Evolutionary conservation across 2,113 vertebrate species (phyloP), one percentile per base, ranked within the genome.

Genomic region (Propithecus coquereli): DNA sequence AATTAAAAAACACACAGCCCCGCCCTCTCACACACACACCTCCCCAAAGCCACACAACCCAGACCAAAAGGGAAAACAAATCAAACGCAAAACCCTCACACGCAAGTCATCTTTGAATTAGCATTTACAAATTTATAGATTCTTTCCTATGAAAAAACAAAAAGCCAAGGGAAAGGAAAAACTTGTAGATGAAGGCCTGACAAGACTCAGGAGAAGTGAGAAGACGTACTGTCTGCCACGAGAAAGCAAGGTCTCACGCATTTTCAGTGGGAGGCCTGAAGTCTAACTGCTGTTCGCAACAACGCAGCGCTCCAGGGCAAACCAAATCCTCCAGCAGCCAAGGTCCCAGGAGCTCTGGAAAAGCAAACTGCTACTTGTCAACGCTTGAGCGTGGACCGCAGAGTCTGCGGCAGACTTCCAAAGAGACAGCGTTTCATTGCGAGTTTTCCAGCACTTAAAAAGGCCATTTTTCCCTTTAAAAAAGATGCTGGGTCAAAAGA

Each of bases 71-170:
- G 70, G 76, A 85, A 66, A 74, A 93, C 63, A 96, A 97, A 97
- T 93, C 98, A 96, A 97, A 98, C 97, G 97, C 94, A 77, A 95
- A n/a, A 94, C 83, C 93, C 57, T 59, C 73, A 87, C 93, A 94
- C 81, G 32, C 4, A 70, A 95, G 40, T 96, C 90, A 80, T 98
- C 97, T 80, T 97, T 97, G 98, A 98, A 96, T 98, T 96, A 98
- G 97, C 98, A 97, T 98, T 98, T 98, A 98, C 98, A 98, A 98
- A 98, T 98, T 98, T 98, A 98, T 98, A 99, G 97, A 98, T 98
- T 98, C 97, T 98, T 97, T 98, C 95, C 98, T 98, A 98, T 95
- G 43, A 65, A 27, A n/a, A 37, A n/a, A 77, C 2, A 79, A 45
- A 27, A 37, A 82, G 74, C 66, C 68, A n/a, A 76, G 80, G 96